Evolutionary conservation across 1,140 invertebrate species (phyloP).

Genomic region (Subanguina moxae): DNA sequence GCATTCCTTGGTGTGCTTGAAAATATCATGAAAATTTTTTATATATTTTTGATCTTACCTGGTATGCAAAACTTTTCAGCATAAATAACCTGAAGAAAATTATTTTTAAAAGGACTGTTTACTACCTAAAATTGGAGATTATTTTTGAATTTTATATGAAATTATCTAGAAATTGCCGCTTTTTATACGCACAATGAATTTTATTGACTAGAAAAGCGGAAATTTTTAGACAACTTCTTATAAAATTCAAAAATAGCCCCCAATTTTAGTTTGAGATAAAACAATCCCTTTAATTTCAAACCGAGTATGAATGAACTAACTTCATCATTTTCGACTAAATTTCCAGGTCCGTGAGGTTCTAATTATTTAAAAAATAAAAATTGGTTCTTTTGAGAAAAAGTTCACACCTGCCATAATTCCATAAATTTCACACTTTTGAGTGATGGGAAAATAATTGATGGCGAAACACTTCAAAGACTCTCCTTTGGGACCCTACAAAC

Average conservation of each 20-base stretch:
- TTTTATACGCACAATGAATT: too few species aligned
- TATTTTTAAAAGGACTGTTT: too few species aligned
- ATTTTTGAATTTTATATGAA: too few species aligned
- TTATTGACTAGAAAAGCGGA: too few species aligned
- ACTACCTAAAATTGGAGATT: too few species aligned
- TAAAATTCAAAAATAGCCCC: too few species aligned
- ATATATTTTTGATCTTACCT: background rate
- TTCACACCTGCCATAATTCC: background rate
- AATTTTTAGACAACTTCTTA: too few species aligned
- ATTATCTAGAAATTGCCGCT: too few species aligned
- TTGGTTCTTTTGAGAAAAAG: background rate
- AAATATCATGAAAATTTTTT: background rate
- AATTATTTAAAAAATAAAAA: background rate
- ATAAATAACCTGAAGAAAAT: background rate
- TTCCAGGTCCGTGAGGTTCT: background rate
- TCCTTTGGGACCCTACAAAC: background rate
- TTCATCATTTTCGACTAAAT: background rate
- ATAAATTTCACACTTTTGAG: conserved; percentile 1
- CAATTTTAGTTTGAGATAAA: too few species aligned
- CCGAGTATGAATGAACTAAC: background rate
- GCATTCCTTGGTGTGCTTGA: background rate
- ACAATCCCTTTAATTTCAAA: too few species aligned
- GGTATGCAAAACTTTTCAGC: background rate
- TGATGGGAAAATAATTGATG: background rate
- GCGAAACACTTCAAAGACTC: background rate